Evolutionary conservation across 53 echinoderm and acorn worm species (phyloP).

Genomic region (Astropecten irregularis): DNA sequence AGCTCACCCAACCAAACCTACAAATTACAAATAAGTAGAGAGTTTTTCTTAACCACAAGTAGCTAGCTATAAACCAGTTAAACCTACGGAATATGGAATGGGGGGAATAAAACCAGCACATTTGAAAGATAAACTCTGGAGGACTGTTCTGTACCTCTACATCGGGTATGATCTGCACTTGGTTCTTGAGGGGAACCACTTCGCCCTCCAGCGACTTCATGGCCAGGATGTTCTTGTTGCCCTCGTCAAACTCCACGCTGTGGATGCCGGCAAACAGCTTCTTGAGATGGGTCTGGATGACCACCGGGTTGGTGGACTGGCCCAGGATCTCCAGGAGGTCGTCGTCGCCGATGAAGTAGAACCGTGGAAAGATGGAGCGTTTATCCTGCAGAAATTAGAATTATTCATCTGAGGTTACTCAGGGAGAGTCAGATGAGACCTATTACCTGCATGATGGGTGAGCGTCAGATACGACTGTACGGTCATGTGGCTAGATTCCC

Average conservation of each 20-base stretch:
- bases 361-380: slow-evolving; percentile 90
- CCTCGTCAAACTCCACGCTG: slow-evolving; percentile 96
- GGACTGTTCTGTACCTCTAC: slow-evolving; percentile 91
- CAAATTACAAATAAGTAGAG: not conserved
- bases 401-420: too few species aligned
- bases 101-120: not conserved
- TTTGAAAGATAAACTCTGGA: not conserved
- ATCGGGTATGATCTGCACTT: slow-evolving; percentile 87
- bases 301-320: slow-evolving; percentile 92
- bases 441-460: too few species aligned
- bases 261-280: slow-evolving; percentile 99
- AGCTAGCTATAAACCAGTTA: not conserved
- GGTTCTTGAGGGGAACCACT: slow-evolving; percentile 83
- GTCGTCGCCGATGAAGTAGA: slow-evolving; percentile 99
- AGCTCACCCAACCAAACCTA: slow-evolving; percentile 92
- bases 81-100: not conserved
- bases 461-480: too few species aligned
- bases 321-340: slow-evolving; percentile 98
- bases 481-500: too few species aligned
- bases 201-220: slow-evolving; percentile 99
- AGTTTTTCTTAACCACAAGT: not conserved
- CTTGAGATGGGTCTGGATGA: slow-evolving; percentile 97
- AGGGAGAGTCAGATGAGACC: too few species aligned
- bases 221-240: slow-evolving; percentile 88
- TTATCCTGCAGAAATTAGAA: slow-evolving; percentile 76